phyloP scores from a whole-genome alignment of 2,888 invertebrate species.

The Rotaria sp. region DNA sequence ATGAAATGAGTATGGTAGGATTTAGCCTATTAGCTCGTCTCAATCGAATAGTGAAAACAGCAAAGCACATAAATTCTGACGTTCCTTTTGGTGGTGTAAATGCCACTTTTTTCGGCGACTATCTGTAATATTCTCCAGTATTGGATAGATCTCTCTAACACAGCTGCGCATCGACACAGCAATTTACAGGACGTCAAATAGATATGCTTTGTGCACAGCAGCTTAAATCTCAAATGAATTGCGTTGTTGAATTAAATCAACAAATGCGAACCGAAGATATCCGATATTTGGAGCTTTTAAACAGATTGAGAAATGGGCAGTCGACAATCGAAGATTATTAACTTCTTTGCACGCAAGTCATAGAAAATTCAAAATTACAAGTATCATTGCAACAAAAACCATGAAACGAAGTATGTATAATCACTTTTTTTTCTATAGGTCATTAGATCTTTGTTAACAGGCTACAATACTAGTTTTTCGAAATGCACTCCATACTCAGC shows the following conservation, averaged over 20 bases:
- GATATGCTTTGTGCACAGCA: neutral
- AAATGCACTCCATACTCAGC: neutral
- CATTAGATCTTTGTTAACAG: neutral
- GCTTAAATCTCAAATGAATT: no score
- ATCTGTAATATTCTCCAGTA: neutral
- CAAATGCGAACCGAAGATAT: no score
- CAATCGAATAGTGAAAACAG: neutral
- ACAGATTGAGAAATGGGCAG: no score
- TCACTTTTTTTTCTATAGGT: no score
- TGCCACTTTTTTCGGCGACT: neutral
- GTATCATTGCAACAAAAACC: neutral
- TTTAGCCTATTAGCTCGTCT: no score
- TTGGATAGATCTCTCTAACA: neutral
- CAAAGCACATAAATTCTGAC: neutral
- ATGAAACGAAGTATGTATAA: neutral
- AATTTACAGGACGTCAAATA: neutral
- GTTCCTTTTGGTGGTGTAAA: neutral
- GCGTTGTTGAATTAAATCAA: no score
- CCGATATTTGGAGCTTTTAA: no score
- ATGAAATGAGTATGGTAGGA: no score
- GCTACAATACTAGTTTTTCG: neutral
- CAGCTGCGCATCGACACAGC: no score
- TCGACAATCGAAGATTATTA: neutral
- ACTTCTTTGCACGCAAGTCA: neutral
- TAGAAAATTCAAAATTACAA: neutral